phyloP scores from a whole-genome alignment of 2,113 vertebrate genomes.

The Morone chrysops region DNA sequence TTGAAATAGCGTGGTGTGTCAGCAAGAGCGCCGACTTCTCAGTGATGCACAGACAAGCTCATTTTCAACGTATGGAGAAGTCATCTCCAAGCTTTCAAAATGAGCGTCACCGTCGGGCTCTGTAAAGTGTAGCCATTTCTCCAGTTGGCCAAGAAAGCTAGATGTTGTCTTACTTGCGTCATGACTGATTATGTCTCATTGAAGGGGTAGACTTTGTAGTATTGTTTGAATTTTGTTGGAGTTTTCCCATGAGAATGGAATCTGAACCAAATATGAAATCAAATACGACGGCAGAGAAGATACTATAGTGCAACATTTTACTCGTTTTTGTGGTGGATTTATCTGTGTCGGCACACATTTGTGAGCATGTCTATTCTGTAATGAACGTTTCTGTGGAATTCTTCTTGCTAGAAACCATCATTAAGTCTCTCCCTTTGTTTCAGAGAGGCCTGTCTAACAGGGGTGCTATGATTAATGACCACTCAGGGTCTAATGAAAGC shows the following conservation, averaged over 20 bases:
- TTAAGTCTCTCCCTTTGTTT: conserved; percentile 45
- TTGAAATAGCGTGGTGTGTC: conserved; percentile 49
- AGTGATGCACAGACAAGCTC: conserved; percentile 15
- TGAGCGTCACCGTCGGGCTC: not conserved
- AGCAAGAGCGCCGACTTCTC: conserved; percentile 8
- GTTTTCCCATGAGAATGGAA: conserved; percentile 23
- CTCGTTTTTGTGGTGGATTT: not conserved
- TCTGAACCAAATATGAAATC: conserved; percentile 28
- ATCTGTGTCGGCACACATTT: conserved; percentile 5
- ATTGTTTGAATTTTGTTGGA: conserved; percentile 17
- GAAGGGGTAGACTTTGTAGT: conserved; percentile 10
- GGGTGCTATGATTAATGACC: conserved; percentile 79
- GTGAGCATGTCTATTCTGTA: conserved; percentile 2
- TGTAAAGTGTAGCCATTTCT: conserved; percentile 19
- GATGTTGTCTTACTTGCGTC: conserved; percentile 30
- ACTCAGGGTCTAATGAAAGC: conserved; percentile 76
- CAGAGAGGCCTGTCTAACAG: conserved; percentile 32
- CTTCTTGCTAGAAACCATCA: conserved; percentile 42
- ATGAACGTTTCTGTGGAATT: not conserved
- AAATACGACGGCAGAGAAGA: conserved; percentile 16
- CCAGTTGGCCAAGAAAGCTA: conserved; percentile 18
- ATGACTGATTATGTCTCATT: conserved; percentile 39
- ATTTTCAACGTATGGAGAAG: conserved; percentile 30
- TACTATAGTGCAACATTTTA: not conserved
- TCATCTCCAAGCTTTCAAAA: conserved; percentile 23